Evolutionary conservation across 2,113 vertebrate genomes (phyloP).

Genomic region (Campylorhamphus procurvoides): DNA sequence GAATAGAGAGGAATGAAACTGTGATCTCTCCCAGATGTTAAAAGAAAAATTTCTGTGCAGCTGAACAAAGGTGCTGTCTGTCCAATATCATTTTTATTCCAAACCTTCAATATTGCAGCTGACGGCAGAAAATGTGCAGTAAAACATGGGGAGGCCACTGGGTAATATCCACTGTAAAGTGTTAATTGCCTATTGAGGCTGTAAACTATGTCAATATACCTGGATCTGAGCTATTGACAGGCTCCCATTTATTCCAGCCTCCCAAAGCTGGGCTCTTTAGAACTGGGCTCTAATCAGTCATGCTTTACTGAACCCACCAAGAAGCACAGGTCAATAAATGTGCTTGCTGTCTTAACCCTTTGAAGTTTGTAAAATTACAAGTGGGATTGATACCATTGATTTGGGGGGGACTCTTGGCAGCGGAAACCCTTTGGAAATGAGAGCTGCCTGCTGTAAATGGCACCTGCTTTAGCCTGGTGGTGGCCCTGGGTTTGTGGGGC

Average conservation of each 20-base stretch:
- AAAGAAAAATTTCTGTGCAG: background rate
- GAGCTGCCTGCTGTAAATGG: background rate
- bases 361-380: slow-evolving; percentile 69
- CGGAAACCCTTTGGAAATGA: slow-evolving; percentile 8
- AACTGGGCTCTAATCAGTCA: slow-evolving; percentile 84
- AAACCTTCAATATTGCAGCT: slow-evolving; percentile 74
- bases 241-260: slow-evolving; percentile 77
- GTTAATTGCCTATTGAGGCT: slow-evolving; percentile 86
- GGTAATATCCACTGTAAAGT: slow-evolving; percentile 85
- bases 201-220: slow-evolving; percentile 79
- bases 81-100: slow-evolving; percentile 78
- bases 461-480: background rate
- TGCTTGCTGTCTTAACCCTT: slow-evolving; percentile 79
- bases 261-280: slow-evolving; percentile 75
- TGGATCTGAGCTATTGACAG: slow-evolving; percentile 81
- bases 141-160: slow-evolving; percentile 76
- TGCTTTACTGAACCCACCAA: slow-evolving; percentile 76
- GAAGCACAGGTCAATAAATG: slow-evolving; percentile 75
- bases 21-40: slow-evolving; percentile 57
- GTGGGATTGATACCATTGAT: slow-evolving; percentile 64
- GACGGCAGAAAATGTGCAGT: slow-evolving; percentile 80
- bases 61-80: slow-evolving; percentile 63
- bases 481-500: background rate
- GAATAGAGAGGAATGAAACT: slow-evolving; percentile 49
- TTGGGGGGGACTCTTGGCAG: background rate